Base-by-base conservation (phyloP, 2,888 invertebrate genomes). In the Lissonota sp. region DNA sequence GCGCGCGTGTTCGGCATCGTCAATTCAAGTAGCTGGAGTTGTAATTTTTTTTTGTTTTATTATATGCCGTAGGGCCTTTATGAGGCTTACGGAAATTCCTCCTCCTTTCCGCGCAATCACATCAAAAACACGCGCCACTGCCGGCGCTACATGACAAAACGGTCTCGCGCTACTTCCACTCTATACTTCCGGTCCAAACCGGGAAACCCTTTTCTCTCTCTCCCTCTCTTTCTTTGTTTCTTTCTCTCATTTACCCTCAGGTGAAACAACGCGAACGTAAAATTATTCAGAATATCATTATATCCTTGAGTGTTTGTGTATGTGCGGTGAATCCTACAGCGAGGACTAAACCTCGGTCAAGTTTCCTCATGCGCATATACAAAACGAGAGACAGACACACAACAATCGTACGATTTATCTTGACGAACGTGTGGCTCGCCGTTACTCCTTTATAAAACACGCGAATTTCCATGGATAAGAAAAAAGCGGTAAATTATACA, bases 261-360 rank as follows among this genome's bases (percentile, higher is more conserved):
- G 14, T 10, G 14, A 57, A 62, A 67, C 60, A 60, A 63, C 78
- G 69, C 44, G 69, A 64, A 55, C 67, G 57, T 57, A 44, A 66
- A 76, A 77, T 73, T 74, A 77, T 77, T 73, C 77, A 46, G 77
- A 77, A 64, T 77, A 74, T 53, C 39, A 69, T 79, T 71, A 80
- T 39, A 4, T 16, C 37, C 39, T 58, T 5, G 53, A 53, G 26
- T 26, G 26, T 26, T 26, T 10, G 42, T 40, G 7, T n/a, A 6
- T 53, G 37, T 39, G 49, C 5, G 14, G 6, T 16, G 39, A 42
- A 63, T 57, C 12, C 39, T 42, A 12, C 37, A 42, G 46, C 4
- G 3, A 14, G 62, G 5, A 53, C 6, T 12, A 51, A 5, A 53
- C 44, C 6, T 37, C 26, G 42, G 44, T 37, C 62, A 71, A 60